Base-by-base conservation (phyloP, 2,797 vertebrate species). In the Galagoides demidoff region DNA sequence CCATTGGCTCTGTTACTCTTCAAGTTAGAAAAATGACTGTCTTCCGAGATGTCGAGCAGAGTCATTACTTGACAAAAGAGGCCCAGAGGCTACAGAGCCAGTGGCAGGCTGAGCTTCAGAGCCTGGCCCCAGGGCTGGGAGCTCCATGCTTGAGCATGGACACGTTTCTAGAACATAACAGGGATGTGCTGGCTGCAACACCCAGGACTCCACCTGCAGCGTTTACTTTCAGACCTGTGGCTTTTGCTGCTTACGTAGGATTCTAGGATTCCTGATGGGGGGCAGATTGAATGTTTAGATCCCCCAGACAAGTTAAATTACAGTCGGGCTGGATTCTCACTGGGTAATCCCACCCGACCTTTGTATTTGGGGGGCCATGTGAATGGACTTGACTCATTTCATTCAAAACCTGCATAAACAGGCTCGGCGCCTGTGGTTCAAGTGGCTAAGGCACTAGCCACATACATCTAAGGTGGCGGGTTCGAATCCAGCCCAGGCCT, bases 1-100 rank as follows among this genome's bases (percentile, higher is more conserved):
- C 17, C 29, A 5, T 16, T 49, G 68, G 61, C 74, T 76, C 49
- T 45, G 43, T n/a, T 73, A 27, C 23, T 25, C 73, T 82, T 81
- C 61, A 49, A 63, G 25, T 61, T 43, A 94, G 71, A 93, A 95
- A 92, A 90, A 76, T 14, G 29, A 43, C 55, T 93, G 52, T 92
- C 77, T 71, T 79, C 82, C 59, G 37, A 83, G 39, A 82, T 11
- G 52, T 20, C 43, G 17, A 77, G 25, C 39, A 14, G 0, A 45
- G 37, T 39, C 68, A 39, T 79, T n/a, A 49, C 9, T 29, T 61
- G 31, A 63, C 55, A 61, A 37, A 64, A 52, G 49, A 20, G 29
- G 49, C 17, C 29, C 43, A 2, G 31, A 11, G 25, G 45, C 52
- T 11, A 1, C 23, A 17, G 79, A 66, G 22, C 29, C 20, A 7